Conservation (phyloP, 2,888 invertebrate species). For the Melipona bicolor region DNA sequence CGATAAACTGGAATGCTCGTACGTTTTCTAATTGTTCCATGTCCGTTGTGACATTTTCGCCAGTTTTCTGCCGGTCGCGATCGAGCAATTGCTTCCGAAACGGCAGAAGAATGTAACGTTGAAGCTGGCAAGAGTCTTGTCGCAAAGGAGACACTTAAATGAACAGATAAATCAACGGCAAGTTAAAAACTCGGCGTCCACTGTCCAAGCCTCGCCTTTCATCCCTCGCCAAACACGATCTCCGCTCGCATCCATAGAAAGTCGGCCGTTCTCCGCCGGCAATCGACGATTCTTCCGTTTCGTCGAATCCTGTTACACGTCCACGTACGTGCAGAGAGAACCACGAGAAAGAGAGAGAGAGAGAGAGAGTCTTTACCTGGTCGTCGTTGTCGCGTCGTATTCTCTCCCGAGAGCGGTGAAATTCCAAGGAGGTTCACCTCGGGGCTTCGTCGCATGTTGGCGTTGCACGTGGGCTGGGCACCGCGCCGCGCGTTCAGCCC, state of each 20-base stretch:
- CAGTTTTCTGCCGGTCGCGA: no score
- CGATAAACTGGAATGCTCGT: no score
- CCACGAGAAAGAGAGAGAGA: slow-evolving; percentile 2
- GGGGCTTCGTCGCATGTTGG: slow-evolving; percentile 75
- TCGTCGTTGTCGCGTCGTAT: slow-evolving; percentile 40
- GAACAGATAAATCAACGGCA: background rate
- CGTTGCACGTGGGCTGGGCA: slow-evolving; percentile 77
- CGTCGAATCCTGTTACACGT: slow-evolving; percentile 42
- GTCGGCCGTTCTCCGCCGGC: slow-evolving; percentile 10
- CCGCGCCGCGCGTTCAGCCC: slow-evolving; percentile 55
- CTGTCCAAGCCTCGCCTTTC: slow-evolving; percentile 4
- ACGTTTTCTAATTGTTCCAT: no score
- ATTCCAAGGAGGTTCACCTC: slow-evolving; percentile 72
- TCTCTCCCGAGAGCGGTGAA: slow-evolving; percentile 74
- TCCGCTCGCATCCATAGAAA: slow-evolving; percentile 16
- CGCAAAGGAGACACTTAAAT: background rate
- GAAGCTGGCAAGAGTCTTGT: background rate
- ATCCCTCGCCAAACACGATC: slow-evolving; percentile 24
- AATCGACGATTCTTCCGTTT: slow-evolving; percentile 34
- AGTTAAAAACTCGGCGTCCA: background rate
- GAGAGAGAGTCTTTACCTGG: slow-evolving; percentile 4
- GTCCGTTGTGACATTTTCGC: no score
- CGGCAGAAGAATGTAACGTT: background rate
- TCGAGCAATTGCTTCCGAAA: background rate
- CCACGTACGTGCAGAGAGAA: background rate